These are phyloP conservation scores for Phasia obesa DNA, from an alignment of 2,888 invertebrate genomes.

Conservation along the genomic window DNA sequence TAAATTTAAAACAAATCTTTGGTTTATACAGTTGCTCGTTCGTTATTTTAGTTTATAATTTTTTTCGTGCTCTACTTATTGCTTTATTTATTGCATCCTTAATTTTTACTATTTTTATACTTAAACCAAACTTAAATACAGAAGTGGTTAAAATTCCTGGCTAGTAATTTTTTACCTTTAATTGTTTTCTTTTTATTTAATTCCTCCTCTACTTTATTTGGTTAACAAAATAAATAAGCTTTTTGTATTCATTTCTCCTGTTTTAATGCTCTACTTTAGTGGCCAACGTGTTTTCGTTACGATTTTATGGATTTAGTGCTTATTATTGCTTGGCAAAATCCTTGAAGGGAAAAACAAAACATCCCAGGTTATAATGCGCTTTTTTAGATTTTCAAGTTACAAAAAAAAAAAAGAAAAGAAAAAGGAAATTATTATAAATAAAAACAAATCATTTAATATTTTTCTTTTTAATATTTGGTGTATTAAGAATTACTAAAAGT, in stretches of 20 bases:
- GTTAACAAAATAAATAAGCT: conserved; percentile 29
- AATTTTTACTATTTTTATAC: background rate
- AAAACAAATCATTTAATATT: too few relatives aligned
- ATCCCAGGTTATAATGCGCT: background rate
- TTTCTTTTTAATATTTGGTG: too few relatives aligned
- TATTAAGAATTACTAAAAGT: background rate
- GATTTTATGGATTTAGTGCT: conserved; percentile 50
- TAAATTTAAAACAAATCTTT: conserved; percentile 57
- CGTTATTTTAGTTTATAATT: background rate
- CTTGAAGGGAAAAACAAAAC: conserved; percentile 18
- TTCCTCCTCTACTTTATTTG: background rate
- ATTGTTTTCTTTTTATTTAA: conserved; percentile 6
- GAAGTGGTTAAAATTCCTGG: background rate
- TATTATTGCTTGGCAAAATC: conserved; percentile 44
- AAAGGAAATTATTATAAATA: too few relatives aligned
- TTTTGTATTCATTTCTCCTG: conserved; percentile 6
- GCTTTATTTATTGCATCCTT: background rate
- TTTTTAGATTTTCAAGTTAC: too few relatives aligned
- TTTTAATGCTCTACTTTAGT: conserved; percentile 41
- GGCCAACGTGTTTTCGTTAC: conserved; percentile 51
- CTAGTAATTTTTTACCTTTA: conserved; percentile 16
- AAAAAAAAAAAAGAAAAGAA: too few relatives aligned
- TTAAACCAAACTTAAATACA: conserved; percentile 37
- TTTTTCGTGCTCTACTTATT: background rate
- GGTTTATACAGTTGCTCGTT: background rate